phyloP scores from a whole-genome alignment of 2,113 vertebrate species.

The Calypte anna region DNA sequence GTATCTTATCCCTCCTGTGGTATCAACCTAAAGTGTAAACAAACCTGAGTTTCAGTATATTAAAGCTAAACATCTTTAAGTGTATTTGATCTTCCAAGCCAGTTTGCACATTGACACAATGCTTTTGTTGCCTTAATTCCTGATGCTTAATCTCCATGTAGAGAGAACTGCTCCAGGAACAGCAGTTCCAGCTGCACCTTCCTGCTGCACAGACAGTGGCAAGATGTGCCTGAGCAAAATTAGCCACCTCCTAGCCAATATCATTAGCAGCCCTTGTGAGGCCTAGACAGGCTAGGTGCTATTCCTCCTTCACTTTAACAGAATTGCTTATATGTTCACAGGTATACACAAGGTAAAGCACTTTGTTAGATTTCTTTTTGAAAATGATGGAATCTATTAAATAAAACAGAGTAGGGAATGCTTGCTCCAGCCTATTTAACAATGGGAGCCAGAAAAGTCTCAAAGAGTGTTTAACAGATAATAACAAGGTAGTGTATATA shows the following conservation, averaged over 20 bases:
- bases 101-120: not conserved
- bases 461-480: not conserved
- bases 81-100: not conserved
- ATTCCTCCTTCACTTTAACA: not conserved
- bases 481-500: not conserved
- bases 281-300: not conserved
- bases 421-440: not conserved
- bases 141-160: not conserved
- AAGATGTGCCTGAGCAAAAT: not conserved
- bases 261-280: not conserved
- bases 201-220: not conserved
- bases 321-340: not conserved
- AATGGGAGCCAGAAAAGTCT: not conserved
- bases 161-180: not conserved
- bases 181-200: not conserved
- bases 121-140: not conserved
- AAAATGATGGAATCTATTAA: not conserved
- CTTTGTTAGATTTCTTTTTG: not conserved
- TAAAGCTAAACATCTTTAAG: not conserved
- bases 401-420: not conserved
- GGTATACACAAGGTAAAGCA: not conserved
- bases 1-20: not conserved
- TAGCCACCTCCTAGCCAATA: not conserved
- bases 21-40: not conserved
- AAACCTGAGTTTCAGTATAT: not conserved